phyloP scores from a whole-genome alignment of 2,797 vertebrate genomes.

The Setipinna tenuifilis region DNA sequence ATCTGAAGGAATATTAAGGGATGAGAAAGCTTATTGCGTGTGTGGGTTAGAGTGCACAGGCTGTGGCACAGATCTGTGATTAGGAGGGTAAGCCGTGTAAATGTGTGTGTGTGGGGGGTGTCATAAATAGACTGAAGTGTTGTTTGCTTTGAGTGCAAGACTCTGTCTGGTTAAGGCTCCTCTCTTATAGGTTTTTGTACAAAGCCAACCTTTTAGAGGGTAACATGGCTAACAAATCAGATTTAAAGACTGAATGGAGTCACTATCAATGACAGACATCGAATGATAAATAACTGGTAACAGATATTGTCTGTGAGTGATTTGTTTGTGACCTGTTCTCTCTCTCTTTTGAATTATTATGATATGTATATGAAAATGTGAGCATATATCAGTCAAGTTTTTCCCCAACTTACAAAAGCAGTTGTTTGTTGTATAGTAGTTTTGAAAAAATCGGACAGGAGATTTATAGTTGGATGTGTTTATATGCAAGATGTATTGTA shows the following conservation, averaged over 20 bases:
- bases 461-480: neutral
- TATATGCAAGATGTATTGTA: neutral
- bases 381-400: neutral
- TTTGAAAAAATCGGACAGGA: neutral
- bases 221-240: neutral
- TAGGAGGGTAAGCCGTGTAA: neutral
- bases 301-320: neutral
- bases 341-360: neutral
- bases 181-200: neutral
- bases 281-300: neutral
- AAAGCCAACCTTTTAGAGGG: neutral
- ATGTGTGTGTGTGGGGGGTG: neutral
- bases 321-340: neutral
- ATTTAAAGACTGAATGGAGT: neutral
- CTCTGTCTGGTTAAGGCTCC: neutral
- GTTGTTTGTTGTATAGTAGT: neutral
- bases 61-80: neutral
- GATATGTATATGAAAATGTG: neutral
- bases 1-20: neutral
- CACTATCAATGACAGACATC: neutral
- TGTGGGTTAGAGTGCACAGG: neutral
- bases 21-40: neutral
- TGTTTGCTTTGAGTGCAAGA: neutral
- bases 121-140: neutral
- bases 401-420: neutral